A percentile compares a stretch with the other conserved stretches of the same genome.
phyloP scores from a whole-genome alignment of 2,888 invertebrate species.

The Metellina segmentata region DNA sequence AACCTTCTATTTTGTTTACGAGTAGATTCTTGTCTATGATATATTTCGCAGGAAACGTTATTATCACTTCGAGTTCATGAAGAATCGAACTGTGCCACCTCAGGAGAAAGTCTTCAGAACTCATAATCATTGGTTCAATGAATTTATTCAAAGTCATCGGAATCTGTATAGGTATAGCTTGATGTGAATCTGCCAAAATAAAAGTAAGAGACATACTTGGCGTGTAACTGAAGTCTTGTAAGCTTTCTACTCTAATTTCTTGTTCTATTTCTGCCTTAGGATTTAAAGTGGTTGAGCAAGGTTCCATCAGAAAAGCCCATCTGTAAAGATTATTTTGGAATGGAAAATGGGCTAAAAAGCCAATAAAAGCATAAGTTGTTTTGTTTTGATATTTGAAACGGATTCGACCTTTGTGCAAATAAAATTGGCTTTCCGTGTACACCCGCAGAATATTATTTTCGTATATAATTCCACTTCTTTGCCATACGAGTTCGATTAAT shows the following conservation, averaged over 20 bases:
- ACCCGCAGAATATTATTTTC: slow-evolving; percentile 37
- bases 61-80: neutral
- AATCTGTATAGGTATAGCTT: slow-evolving; percentile 8
- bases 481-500: slow-evolving; percentile 33
- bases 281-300: neutral
- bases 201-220: slow-evolving; percentile 28
- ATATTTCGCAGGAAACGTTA: slow-evolving; percentile 28
- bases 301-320: neutral
- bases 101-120: neutral
- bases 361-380: neutral
- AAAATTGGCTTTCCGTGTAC: slow-evolving; percentile 12
- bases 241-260: slow-evolving; percentile 38
- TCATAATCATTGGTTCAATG: slow-evolving; percentile 39
- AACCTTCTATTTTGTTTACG: slow-evolving; percentile 16
- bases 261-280: slow-evolving; percentile 9
- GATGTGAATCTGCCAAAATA: neutral
- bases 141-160: slow-evolving; percentile 67
- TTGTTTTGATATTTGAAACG: slow-evolving; percentile 49
- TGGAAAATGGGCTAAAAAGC: neutral
- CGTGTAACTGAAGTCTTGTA: slow-evolving; percentile 27
- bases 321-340: neutral
- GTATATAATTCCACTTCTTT: slow-evolving; percentile 35
- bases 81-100: slow-evolving; percentile 11
- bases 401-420: slow-evolving; percentile 5
- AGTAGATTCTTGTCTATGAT: slow-evolving; percentile 12